Base-by-base conservation (phyloP, 2,888 invertebrate species). In the Acronicta alni region DNA sequence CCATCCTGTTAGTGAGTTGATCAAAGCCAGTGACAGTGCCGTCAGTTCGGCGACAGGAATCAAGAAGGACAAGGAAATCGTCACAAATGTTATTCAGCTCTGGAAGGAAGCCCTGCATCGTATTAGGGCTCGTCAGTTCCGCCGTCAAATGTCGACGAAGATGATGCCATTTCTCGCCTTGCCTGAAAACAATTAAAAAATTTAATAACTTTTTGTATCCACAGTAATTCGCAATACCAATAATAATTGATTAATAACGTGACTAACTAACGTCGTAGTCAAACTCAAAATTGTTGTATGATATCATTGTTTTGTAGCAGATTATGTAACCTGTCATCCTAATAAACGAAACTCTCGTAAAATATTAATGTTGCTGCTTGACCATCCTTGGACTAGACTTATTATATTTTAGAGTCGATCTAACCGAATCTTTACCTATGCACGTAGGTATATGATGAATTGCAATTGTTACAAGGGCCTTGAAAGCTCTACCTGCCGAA, bases 131-230 rank as follows among this genome's bases (percentile, higher is more conserved):
- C 35, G 96, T 97, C 71, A 98, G 93, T 81, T 96, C 96, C 3
- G 96, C 95, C 0, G 98, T 97, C 49, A 98, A 94, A 57, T 96
- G 95, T 10, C 95, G 94, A 18, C 98, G 95, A 7, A 98, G 92
- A 68, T 95, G 95, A 65, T 96, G 95, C 98, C 98, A 98, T 64
- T 95, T 96, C 75, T 96, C 96, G 7, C 98, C 98, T 95, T 97
- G 96, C 85, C 97, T 97, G 86, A 0, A 87, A 88, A 41, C 1
- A 10, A 41, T 20, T 38, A 23, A 35, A 0, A 37, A 17, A 16
- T 46, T 41, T 23, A 30, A 15, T 5, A 17, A 9, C 3, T 14
- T 35, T 38, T 18, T 16, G n/a, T 45, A 42, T 12, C 6, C 30
- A 32, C 12, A 32, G 12, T 3, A 12, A 42, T 12, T 2, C 30